A percentile compares a stretch with the other conserved stretches of the same genome.
Evolutionary conservation across 64 coral and sea anemone species (phyloP).

Genomic region (Astreopora myriophthalma): DNA sequence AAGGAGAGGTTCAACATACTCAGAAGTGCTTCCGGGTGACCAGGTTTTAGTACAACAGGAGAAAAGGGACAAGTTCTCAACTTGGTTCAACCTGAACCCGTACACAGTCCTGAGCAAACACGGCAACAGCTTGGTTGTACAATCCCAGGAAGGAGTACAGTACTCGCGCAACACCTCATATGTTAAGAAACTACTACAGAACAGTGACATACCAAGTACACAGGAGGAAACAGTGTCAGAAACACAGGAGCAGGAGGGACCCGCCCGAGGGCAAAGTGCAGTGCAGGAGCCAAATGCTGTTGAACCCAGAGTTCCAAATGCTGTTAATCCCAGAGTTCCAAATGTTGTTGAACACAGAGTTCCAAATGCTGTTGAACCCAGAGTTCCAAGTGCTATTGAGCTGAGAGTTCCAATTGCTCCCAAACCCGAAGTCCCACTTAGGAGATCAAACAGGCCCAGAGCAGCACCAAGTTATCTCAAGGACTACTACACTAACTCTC

Average conservation of each 20-base stretch:
- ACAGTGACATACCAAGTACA: neutral
- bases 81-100: neutral
- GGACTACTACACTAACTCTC: neutral
- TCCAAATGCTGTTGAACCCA: neutral
- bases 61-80: constrained; percentile 16
- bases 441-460: neutral
- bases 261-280: neutral
- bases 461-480: neutral
- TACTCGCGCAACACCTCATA: constrained; percentile 14
- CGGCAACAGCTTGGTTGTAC: constrained; percentile 19
- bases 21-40: constrained; percentile 1
- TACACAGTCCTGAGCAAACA: neutral
- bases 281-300: constrained; percentile 2
- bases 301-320: too few species aligned
- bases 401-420: neutral
- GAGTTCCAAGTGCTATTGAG: neutral
- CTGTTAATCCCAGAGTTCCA: too few species aligned
- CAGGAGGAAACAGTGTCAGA: neutral
- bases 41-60: constrained; percentile 27
- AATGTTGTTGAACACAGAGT: too few species aligned
- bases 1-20: neutral
- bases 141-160: neutral
- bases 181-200: neutral
- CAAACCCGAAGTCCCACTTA: neutral
- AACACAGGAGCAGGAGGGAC: neutral